Percentiles rank a stretch among this genome's conserved stretches.
Evolutionary conservation across 2,113 vertebrate genomes (phyloP).

Genomic region (Struthidea cinerea): DNA sequence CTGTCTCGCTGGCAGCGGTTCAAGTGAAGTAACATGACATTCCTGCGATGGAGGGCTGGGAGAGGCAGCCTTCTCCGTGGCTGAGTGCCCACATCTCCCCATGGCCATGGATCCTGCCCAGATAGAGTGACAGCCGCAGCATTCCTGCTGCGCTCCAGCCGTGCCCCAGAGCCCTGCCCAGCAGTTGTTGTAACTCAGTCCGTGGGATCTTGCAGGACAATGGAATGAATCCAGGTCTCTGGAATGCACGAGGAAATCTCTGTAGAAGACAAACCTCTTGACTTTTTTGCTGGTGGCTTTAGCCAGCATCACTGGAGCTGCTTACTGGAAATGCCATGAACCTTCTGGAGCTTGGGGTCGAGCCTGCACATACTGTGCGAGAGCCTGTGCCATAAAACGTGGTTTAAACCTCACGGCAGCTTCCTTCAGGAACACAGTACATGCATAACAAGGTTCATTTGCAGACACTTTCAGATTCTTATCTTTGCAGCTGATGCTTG

Average conservation of each 20-base stretch:
- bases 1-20: not conserved
- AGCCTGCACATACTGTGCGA: not conserved
- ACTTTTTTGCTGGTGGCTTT: not conserved
- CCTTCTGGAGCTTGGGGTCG: not conserved
- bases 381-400: not conserved
- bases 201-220: not conserved
- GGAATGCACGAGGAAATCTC: not conserved
- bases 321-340: not conserved
- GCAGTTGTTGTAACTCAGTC: conserved; percentile 31
- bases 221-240: not conserved
- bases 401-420: not conserved
- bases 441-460: not conserved
- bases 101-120: not conserved
- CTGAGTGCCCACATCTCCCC: not conserved
- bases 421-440: not conserved
- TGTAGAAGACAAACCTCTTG: not conserved
- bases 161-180: not conserved
- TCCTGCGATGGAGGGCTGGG: not conserved
- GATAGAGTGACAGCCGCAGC: not conserved
- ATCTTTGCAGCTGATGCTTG: not conserved
- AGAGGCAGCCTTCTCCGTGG: not conserved
- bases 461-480: not conserved
- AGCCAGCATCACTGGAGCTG: not conserved
- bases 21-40: not conserved
- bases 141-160: conserved; percentile 8